Evolutionary conservation across 1,140 invertebrate species (phyloP).

Genomic region (Orius insidiosus): DNA sequence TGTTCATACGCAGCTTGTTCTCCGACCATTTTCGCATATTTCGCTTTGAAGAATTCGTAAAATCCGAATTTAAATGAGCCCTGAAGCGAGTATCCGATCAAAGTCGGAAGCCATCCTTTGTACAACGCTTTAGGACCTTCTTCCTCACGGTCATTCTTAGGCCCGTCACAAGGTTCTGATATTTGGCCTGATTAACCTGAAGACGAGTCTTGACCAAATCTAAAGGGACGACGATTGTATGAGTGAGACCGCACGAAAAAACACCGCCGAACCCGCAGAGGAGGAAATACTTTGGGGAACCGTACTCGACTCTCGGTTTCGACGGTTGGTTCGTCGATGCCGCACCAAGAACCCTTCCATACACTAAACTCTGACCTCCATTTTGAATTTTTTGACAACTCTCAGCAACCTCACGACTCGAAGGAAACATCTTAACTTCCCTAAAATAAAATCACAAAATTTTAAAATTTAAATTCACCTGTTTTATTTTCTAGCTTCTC

Average conservation of each 20-base stretch:
- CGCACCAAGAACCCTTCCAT: conserved; percentile 37
- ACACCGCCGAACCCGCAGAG: conserved; percentile 90
- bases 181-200: conserved; percentile 88
- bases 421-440: too few relatives aligned
- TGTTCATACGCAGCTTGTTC: conserved; percentile 89
- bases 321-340: conserved; percentile 32
- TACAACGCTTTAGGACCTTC: conserved; percentile 75
- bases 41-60: conserved; percentile 76
- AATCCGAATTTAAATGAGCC: conserved; percentile 70
- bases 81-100: conserved; percentile 93
- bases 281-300: conserved; percentile 78
- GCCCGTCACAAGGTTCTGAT: conserved; percentile 78
- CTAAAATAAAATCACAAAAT: too few relatives aligned
- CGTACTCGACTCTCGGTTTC: conserved; percentile 59
- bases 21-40: conserved; percentile 70
- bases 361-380: conserved; percentile 25
- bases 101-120: conserved; percentile 97
- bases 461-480: too few relatives aligned
- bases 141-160: conserved; percentile 74
- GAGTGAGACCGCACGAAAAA: conserved; percentile 84
- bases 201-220: conserved; percentile 98
- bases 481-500: too few relatives aligned
- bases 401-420: too few relatives aligned
- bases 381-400: too few relatives aligned
- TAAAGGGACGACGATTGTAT: conserved; percentile 77